Evolutionary conservation across 1,140 invertebrate species (phyloP).

Genomic region (Bombus impatiens): DNA sequence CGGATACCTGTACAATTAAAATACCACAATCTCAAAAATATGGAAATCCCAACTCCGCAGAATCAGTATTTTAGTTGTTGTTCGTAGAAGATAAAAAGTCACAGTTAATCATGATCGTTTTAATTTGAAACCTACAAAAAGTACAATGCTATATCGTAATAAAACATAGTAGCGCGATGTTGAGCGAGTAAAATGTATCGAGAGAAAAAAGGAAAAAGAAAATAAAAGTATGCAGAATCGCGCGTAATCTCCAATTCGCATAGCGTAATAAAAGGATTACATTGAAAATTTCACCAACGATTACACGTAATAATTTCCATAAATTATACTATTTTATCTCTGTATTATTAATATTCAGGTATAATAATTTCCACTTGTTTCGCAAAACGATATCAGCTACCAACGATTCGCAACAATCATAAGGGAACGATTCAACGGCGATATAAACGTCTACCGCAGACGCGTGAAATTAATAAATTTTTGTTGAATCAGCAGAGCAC

Average conservation of each 20-base stretch:
- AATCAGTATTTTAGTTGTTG: no score
- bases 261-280: background rate
- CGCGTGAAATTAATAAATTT: slow-evolving; percentile 31
- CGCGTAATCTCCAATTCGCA: background rate
- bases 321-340: background rate
- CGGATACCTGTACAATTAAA: no score
- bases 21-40: no score
- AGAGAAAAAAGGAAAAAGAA: background rate
- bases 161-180: background rate
- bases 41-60: background rate
- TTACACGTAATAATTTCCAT: background rate
- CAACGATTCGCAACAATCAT: background rate
- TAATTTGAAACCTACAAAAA: background rate
- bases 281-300: background rate
- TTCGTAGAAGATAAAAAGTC: background rate
- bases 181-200: background rate
- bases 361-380: background rate
- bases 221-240: background rate
- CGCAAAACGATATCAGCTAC: no score
- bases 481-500: background rate
- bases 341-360: background rate
- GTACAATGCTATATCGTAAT: background rate
- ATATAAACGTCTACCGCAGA: background rate
- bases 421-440: background rate
- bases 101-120: background rate